Conservation (phyloP, 1,140 invertebrate species). For the Drosophila mayri region DNA sequence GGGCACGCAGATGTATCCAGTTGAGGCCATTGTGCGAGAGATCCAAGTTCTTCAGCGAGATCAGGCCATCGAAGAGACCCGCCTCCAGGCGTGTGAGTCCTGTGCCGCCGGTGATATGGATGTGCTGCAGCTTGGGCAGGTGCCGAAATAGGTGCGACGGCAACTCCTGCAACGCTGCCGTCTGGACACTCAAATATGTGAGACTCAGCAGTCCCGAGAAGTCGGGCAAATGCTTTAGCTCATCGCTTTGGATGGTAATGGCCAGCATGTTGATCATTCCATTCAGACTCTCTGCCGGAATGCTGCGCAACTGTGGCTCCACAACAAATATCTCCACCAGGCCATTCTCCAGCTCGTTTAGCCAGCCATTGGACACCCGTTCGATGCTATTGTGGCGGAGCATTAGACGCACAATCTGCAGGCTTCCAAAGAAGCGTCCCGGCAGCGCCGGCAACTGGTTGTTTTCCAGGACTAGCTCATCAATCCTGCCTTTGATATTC, state of each 20-base stretch:
- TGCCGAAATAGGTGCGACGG: conserved; percentile 90
- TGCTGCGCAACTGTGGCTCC: conserved; percentile 91
- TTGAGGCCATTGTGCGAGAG: conserved; percentile 91
- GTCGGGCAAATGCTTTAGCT: conserved; percentile 89
- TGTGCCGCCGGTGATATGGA: conserved; percentile 90
- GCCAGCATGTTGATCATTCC: conserved; percentile 92
- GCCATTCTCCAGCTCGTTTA: conserved; percentile 90
- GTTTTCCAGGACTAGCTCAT: conserved; percentile 94
- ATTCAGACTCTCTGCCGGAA: conserved; percentile 91
- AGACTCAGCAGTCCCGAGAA: conserved; percentile 88
- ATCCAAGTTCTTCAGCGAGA: conserved; percentile 90
- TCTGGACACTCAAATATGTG: conserved; percentile 89
- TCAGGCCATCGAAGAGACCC: conserved; percentile 90
- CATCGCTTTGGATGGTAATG: conserved; percentile 91
- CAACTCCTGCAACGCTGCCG: conserved; percentile 89
- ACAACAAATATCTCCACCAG: conserved; percentile 93
- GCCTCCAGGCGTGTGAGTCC: conserved; percentile 89
- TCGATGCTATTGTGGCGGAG: conserved; percentile 93
- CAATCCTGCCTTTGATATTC: conserved; percentile 89
- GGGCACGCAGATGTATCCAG: conserved; percentile 91
- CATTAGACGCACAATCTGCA: conserved; percentile 92
- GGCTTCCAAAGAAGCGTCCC: conserved; percentile 90
- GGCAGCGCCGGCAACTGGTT: conserved; percentile 93
- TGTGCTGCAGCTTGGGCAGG: conserved; percentile 90
- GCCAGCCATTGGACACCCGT: conserved; percentile 91